These are phyloP conservation scores for Helicoverpa assulta DNA, from an alignment of 2,888 invertebrate genomes.

Conservation along the genomic window DNA sequence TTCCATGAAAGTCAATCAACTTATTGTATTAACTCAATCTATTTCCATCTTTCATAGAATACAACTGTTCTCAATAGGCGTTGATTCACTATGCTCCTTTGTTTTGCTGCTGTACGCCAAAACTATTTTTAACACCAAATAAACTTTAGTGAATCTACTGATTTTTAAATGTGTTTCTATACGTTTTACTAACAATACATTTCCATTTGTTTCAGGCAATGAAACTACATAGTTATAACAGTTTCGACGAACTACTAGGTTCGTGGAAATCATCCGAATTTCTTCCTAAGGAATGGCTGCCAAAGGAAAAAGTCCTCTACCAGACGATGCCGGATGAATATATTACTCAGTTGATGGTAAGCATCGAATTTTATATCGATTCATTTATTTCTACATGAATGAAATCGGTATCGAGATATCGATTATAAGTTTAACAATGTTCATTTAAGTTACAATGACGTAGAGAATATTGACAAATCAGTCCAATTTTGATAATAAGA, in stretches of 20 bases:
- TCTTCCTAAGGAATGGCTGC: slow-evolving; percentile 78
- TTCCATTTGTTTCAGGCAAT: slow-evolving; percentile 80
- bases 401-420: not conserved
- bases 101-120: slow-evolving; percentile 14
- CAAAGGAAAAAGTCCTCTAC: slow-evolving; percentile 75
- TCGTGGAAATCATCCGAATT: slow-evolving; percentile 76
- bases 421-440: not conserved
- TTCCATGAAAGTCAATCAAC: slow-evolving; percentile 84
- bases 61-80: slow-evolving; percentile 61
- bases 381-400: slow-evolving; percentile 18
- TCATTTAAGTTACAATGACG: not conserved
- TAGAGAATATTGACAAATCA: slow-evolving; percentile 33
- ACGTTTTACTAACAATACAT: slow-evolving; percentile 16
- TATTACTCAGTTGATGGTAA: slow-evolving; percentile 78
- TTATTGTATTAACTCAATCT: slow-evolving; percentile 72
- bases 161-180: not conserved
- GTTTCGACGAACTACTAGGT: slow-evolving; percentile 72
- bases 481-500: slow-evolving; percentile 54
- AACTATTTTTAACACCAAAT: not conserved
- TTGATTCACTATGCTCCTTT: slow-evolving; percentile 65
- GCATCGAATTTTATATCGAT: slow-evolving; percentile 55
- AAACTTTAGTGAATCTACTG: too few relatives aligned
- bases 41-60: slow-evolving; percentile 82
- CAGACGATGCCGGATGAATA: slow-evolving; percentile 72
- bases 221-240: slow-evolving; percentile 73